Evolutionary conservation across 2,113 vertebrate genomes (phyloP), one percentile per base, ranked within the genome.

Genomic region (Menura novaehollandiae): DNA sequence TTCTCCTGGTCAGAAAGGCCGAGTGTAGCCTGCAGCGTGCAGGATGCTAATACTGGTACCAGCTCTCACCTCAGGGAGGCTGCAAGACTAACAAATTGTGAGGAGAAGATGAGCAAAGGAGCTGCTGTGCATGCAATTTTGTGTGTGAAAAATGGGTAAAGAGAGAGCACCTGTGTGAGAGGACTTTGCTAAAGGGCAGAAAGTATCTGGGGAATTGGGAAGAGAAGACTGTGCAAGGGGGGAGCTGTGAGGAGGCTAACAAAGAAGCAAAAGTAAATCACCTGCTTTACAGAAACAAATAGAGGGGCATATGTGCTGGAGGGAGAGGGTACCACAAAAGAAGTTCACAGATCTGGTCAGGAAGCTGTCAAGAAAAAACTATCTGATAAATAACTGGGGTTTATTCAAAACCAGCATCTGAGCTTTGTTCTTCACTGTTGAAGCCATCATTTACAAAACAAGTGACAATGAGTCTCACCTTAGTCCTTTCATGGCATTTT

Each of bases 401-500:
- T 90, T 86, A 67, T 64, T 66, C 7, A 82, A 79, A 87, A 80
- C 5, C 11, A 55, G n/a, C 17, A 51, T 6, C 35, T 67, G 37
- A 74, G 47, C 52, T 92, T 89, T 94, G 30, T 5, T 94, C 24
- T 43, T 87, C 3, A 4, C 37, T 47, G 33, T 28, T 91, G 71
- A 92, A 94, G 51, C 37, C n/a, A 62, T 69, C 23, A 39, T 62
- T 80, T 69, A 79, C 52, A 68, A 88, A 89, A 85, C 2, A 32
- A 74, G 58, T 80, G 82, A 85, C 96, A 93, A 96, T 64, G 21
- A 58, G 41, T 69, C 39, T 90, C 75, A 82, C 82, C 76, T 92
- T 24, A 82, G 46, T 74, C 51, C 23, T 27, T 27, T 39, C 22
- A 3, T 20, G 55, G 37, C 66, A 80, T 82, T 95, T 86, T 68